Percentiles rank a stretch among this genome's conserved stretches.
phyloP scores from a whole-genome alignment of 2,797 vertebrate genomes.

The Pristis pectinata region DNA sequence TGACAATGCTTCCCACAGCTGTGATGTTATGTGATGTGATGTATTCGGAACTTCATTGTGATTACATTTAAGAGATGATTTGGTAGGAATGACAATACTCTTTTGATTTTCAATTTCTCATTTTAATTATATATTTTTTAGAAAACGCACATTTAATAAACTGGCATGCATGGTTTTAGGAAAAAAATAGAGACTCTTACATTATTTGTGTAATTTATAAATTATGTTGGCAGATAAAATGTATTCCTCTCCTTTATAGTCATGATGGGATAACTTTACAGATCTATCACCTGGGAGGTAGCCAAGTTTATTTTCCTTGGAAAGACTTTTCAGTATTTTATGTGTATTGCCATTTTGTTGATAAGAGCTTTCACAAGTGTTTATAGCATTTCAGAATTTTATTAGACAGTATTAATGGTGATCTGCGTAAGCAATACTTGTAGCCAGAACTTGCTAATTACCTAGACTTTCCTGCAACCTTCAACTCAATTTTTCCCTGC shows the following conservation, averaged over 20 bases:
- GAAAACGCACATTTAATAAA: background rate
- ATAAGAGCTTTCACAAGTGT: background rate
- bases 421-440: background rate
- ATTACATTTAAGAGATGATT: background rate
- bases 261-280: background rate
- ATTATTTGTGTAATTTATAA: background rate
- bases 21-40: too few species aligned
- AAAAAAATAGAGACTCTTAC: background rate
- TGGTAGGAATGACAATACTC: background rate
- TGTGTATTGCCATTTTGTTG: background rate
- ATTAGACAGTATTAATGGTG: background rate
- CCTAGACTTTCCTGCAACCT: background rate
- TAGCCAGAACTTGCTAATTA: background rate
- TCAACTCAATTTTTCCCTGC: background rate
- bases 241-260: background rate
- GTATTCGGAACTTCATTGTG: background rate
- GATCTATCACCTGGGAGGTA: background rate
- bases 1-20: too few species aligned
- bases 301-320: background rate
- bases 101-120: background rate
- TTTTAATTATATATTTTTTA: background rate
- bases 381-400: background rate
- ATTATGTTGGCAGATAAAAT: background rate
- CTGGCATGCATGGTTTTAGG: background rate
- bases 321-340: background rate